Conservation (phyloP, 2,113 vertebrate genomes). For the Alexandromys fortis region DNA sequence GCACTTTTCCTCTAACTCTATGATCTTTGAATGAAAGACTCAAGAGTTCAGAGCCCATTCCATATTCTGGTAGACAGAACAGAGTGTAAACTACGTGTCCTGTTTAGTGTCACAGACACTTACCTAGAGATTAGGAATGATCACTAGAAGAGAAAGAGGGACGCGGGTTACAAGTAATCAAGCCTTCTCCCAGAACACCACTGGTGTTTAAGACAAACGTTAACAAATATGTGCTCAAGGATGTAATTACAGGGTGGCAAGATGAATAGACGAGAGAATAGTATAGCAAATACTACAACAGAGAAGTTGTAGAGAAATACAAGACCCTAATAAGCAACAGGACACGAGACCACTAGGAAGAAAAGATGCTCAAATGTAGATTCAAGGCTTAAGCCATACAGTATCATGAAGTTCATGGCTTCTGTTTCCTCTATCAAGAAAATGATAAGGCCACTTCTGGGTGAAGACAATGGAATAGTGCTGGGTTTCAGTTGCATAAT, state of each 20-base stretch:
- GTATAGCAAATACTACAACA: not conserved
- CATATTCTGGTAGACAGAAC: not conserved
- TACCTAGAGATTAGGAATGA: not conserved
- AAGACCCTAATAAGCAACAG: not conserved
- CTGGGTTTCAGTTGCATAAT: not conserved
- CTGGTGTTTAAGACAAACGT: not conserved
- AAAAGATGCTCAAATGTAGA: not conserved
- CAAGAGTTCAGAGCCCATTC: not conserved
- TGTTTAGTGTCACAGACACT: not conserved
- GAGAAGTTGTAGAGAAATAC: not conserved
- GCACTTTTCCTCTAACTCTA: not conserved
- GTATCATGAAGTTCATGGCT: not conserved
- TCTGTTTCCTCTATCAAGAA: conserved; percentile 8
- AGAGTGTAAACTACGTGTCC: not conserved
- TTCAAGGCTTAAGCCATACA: not conserved
- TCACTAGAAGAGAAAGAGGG: not conserved
- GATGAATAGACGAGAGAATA: not conserved
- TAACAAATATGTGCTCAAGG: not conserved
- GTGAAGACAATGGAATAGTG: not conserved
- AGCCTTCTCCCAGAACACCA: not conserved
- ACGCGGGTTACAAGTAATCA: not conserved
- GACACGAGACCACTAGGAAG: not conserved
- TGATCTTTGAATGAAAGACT: not conserved
- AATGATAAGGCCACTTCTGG: conserved; percentile 43
- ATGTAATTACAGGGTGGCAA: not conserved